Conservation (phyloP, 2,888 invertebrate species). For the Epicampocera succincta region DNA sequence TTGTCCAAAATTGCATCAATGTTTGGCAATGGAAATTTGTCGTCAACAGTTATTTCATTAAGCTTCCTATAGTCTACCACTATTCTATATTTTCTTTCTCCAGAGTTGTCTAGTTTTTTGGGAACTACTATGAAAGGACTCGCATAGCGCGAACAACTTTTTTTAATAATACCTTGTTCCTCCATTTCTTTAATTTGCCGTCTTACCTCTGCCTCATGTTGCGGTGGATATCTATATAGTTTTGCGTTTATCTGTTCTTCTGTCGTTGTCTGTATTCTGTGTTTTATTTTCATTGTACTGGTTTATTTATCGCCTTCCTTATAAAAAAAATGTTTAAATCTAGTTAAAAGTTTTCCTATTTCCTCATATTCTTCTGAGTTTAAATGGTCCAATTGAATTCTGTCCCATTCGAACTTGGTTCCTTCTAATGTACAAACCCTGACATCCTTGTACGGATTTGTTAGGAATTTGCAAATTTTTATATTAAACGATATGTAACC, state of each 20-base stretch:
- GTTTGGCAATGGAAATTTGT: no score
- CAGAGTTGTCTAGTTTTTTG: no score
- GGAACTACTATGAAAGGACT: no score
- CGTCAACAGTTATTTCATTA: no score
- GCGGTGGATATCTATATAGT: no score
- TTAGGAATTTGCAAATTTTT: constrained; percentile 13
- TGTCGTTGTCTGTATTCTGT: constrained; percentile 39
- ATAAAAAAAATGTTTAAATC: constrained; percentile 41
- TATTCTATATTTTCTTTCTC: no score
- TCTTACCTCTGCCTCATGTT: neutral
- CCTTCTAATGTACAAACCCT: constrained; percentile 27
- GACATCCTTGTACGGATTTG: constrained; percentile 10
- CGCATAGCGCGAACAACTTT: no score
- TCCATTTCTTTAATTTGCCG: constrained; percentile 51
- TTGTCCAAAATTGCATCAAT: no score
- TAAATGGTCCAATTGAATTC: constrained; percentile 44
- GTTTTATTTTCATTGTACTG: constrained; percentile 7
- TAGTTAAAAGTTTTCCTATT: constrained; percentile 26
- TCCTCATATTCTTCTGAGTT: constrained; percentile 38
- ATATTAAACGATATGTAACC: constrained; percentile 31
- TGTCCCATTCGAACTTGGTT: neutral
- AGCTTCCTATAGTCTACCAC: no score
- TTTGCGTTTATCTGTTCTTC: no score
- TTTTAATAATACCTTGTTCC: no score
- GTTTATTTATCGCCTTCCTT: constrained; percentile 40